These are phyloP conservation scores for Heliconius erato DNA, from an alignment of 2,888 invertebrate genomes.

Conservation along the genomic window DNA sequence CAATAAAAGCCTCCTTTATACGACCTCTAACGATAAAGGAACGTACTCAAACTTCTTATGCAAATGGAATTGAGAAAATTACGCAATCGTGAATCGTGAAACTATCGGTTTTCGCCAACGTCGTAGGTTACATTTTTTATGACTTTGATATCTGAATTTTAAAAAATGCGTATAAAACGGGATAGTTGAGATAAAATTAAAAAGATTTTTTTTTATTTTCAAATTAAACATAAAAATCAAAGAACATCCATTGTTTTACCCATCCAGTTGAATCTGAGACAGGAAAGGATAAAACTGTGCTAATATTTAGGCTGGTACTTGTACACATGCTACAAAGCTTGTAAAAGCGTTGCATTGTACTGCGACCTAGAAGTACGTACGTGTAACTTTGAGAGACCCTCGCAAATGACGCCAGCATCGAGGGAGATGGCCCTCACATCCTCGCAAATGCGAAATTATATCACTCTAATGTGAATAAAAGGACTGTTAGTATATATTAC, in stretches of 20 bases:
- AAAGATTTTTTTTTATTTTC: neutral
- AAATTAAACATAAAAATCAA: neutral
- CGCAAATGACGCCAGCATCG: slow-evolving; percentile 36
- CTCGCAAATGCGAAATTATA: neutral
- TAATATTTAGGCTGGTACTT: slow-evolving; percentile 28
- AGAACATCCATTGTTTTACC: too few relatives aligned
- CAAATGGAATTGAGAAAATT: slow-evolving; percentile 13
- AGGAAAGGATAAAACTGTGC: neutral
- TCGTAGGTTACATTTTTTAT: neutral
- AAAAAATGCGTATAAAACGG: too few relatives aligned
- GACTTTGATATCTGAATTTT: too few relatives aligned
- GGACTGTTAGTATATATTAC: neutral
- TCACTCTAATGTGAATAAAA: neutral
- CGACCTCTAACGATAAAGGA: slow-evolving; percentile 1
- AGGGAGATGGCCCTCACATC: slow-evolving; percentile 30
- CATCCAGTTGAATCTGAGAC: neutral
- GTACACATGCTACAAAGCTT: slow-evolving; percentile 19
- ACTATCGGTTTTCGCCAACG: neutral
- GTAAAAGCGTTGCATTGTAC: slow-evolving; percentile 38
- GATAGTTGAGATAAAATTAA: too few relatives aligned
- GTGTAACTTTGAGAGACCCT: slow-evolving; percentile 33
- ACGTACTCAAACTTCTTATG: neutral
- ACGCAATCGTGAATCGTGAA: neutral
- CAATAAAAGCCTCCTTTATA: slow-evolving; percentile 6
- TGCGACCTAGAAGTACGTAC: slow-evolving; percentile 36